Evolutionary conservation across 2,113 vertebrate genomes (phyloP).

Genomic region (Nesogale talazaci): DNA sequence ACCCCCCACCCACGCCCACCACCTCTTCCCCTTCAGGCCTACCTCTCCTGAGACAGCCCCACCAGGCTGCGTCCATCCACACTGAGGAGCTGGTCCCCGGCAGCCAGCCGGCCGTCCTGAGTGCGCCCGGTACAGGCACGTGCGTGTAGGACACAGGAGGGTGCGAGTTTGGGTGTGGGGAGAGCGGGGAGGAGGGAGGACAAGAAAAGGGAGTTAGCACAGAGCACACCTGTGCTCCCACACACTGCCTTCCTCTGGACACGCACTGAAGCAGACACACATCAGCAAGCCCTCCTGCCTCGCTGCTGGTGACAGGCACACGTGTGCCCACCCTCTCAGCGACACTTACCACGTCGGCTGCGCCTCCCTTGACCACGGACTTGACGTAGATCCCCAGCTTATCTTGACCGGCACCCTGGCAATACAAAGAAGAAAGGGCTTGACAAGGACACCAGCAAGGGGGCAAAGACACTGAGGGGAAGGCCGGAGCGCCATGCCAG

Average conservation of each 20-base stretch:
- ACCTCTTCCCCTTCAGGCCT: too few relatives aligned
- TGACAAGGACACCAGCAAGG: background rate
- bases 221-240: accelerated
- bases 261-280: background rate
- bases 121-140: accelerated
- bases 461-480: too few relatives aligned
- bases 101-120: conserved; percentile 96
- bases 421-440: conserved; percentile 50
- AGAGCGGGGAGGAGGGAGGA: too few relatives aligned
- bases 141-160: too few relatives aligned
- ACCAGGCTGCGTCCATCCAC: conserved; percentile 98
- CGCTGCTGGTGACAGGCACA: background rate
- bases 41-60: conserved; percentile 99
- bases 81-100: conserved; percentile 97
- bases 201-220: background rate
- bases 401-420: conserved; percentile 97
- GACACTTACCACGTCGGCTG: conserved; percentile 94
- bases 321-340: too few relatives aligned
- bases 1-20: background rate
- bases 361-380: conserved; percentile 98
- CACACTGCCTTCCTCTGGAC: background rate
- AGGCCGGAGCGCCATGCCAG: too few relatives aligned
- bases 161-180: background rate
- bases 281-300: too few relatives aligned
- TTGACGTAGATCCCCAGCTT: conserved; percentile 99